Conservation (phyloP, 2,113 vertebrate genomes). For the Neolamprologus hecqui region DNA sequence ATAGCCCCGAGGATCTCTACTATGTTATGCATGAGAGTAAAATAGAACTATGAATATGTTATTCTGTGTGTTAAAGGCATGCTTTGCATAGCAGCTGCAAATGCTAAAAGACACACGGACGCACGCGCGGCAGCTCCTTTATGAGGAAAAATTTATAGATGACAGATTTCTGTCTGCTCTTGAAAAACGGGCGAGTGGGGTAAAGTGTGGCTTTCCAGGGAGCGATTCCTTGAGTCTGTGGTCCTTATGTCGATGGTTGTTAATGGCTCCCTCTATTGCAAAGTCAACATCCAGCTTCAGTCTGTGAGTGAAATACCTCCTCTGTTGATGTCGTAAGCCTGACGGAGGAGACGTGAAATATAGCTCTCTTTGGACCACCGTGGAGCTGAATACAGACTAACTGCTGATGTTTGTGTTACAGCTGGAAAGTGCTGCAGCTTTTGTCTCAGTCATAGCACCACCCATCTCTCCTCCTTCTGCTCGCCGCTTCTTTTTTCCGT, state of each 20-base stretch:
- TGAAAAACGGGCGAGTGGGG: constrained; percentile 37
- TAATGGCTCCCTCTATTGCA: constrained; percentile 58
- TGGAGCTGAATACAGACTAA: constrained; percentile 24
- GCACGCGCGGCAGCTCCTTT: not conserved
- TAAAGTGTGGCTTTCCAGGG: constrained; percentile 47
- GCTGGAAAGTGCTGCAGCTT: constrained; percentile 5
- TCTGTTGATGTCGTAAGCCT: constrained; percentile 42
- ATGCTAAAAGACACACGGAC: not conserved
- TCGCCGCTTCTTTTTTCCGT: not conserved
- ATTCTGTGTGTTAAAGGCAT: constrained; percentile 15
- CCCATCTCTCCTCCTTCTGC: not conserved
- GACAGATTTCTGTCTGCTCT: constrained; percentile 34
- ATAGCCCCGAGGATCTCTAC: constrained; percentile 3
- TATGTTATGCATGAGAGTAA: constrained; percentile 49
- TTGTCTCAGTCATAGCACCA: not conserved
- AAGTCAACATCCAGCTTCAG: constrained; percentile 60
- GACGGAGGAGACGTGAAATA: constrained; percentile 44
- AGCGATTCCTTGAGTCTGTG: constrained; percentile 40
- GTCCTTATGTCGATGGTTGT: constrained; percentile 55
- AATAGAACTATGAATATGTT: constrained; percentile 58
- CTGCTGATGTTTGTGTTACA: constrained; percentile 53
- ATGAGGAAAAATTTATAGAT: constrained; percentile 51
- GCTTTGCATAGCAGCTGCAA: not conserved
- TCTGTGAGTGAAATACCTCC: constrained; percentile 48
- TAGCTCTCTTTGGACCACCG: constrained; percentile 46